phyloP scores from a whole-genome alignment of 2,797 vertebrate species.

The Rhincodon typus region DNA sequence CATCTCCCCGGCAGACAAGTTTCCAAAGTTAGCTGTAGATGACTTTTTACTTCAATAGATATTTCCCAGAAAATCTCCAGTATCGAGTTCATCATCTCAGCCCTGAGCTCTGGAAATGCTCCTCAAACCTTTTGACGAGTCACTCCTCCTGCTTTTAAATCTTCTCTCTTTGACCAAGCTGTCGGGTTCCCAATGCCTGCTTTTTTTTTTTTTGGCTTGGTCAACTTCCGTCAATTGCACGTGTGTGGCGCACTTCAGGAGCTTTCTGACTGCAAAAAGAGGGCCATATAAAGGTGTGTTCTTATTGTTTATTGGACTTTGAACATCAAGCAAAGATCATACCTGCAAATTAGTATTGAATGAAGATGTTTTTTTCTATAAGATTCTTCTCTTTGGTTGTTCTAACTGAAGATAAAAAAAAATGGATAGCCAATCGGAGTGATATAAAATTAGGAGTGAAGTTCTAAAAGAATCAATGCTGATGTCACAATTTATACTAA shows the following conservation, averaged over 20 bases:
- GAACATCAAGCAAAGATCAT: background rate
- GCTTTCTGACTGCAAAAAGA: background rate
- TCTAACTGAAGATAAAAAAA: background rate
- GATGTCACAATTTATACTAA: background rate
- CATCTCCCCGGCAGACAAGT: background rate
- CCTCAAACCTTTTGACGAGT: background rate
- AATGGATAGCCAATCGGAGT: background rate
- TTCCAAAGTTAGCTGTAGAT: background rate
- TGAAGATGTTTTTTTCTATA: too few relatives aligned
- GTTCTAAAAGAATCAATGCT: background rate
- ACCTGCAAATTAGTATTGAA: background rate
- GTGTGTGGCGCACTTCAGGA: background rate
- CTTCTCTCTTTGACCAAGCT: background rate
- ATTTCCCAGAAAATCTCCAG: background rate
- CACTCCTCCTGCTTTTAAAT: background rate
- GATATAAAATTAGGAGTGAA: background rate
- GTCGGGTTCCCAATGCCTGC: background rate
- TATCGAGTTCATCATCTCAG: background rate
- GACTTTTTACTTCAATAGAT: background rate
- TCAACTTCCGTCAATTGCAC: background rate
- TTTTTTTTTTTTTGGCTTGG: background rate
- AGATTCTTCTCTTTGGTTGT: background rate
- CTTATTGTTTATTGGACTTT: background rate
- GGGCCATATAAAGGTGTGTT: background rate
- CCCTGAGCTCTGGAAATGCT: background rate